A percentile compares a stretch with the other conserved stretches of the same genome.
Conservation (phyloP, 1,140 invertebrate genomes). For the Lerema accius region DNA sequence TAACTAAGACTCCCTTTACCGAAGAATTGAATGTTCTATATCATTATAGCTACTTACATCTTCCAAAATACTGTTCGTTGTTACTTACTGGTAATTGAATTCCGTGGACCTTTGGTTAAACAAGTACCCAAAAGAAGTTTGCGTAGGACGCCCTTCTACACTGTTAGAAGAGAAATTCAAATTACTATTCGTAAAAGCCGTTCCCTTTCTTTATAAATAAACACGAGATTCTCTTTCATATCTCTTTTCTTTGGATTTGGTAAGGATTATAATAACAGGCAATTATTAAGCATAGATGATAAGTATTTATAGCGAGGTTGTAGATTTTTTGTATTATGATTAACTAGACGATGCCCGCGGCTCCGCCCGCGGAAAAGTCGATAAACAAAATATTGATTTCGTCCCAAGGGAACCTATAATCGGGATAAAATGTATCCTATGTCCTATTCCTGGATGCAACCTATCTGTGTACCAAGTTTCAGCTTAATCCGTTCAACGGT, state of each 20-base stretch:
- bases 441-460: too few relatives aligned
- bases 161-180: slow-evolving; percentile 21
- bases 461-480: too few relatives aligned
- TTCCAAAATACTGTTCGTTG: neutral
- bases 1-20: too few relatives aligned
- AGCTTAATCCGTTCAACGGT: too few relatives aligned
- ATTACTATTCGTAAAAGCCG: slow-evolving; percentile 20
- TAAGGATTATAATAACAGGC: slow-evolving; percentile 16
- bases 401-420: too few relatives aligned
- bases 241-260: slow-evolving; percentile 17
- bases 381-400: too few relatives aligned
- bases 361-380: too few relatives aligned
- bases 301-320: too few relatives aligned
- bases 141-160: slow-evolving; percentile 15
- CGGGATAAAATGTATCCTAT: too few relatives aligned
- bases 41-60: neutral
- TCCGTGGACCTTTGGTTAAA: neutral
- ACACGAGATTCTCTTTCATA: slow-evolving; percentile 16
- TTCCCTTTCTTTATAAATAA: slow-evolving; percentile 28
- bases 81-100: neutral
- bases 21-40: too few relatives aligned
- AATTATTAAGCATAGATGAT: slow-evolving; percentile 24
- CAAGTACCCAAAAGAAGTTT: slow-evolving; percentile 4
- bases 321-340: too few relatives aligned
- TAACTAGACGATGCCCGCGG: too few relatives aligned